Base-by-base conservation (phyloP, 2,888 invertebrate genomes). In the Euproctis similis region DNA sequence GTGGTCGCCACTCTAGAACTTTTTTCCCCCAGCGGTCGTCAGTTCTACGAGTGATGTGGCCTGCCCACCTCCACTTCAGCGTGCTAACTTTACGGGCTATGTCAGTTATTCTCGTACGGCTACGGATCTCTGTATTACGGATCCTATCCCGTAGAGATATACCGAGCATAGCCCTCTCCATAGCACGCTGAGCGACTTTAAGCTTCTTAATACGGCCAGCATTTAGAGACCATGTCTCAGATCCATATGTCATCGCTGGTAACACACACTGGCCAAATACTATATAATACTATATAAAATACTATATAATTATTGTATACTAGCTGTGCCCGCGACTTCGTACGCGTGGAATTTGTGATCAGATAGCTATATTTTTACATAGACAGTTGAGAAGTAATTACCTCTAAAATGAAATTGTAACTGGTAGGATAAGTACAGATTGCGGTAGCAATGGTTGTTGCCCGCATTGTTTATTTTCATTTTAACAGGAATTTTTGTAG, bases 11-110 rank as follows among this genome's bases (percentile, higher is more conserved):
- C 14, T 24, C 14, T 3, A 14, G 24, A 14, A 24, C 9, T 5
- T 24, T 24, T 24, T 14, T 24, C 1, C 24, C 13, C 14, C 13
- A 24, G 9, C 16, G 16, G 9, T 12, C 5, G 8, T 24, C 24
- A n/a, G 24, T 16, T 14, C 24, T n/a, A 4, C 14, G 24, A 13
- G 24, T n/a, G 8, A 24, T 24, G 14, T 24, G 9, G 4, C 9
- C 9, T 24, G 24, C 14, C 16, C 24, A 24, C 1, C 12, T 11
- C 23, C 23, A 23, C 1, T 23, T 23, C 11, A 23, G 23, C 23
- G 4, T 12, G 2, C 12, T 23, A 14, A 14, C 14, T 6, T 14
- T 14, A 4, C 18, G 18, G 18, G 18, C 18, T 18, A 18, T 18
- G 18, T 9, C 3, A 7, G 21, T 4, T 7, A 21, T 5, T 3